Evolutionary conservation across 2,888 invertebrate genomes (phyloP).

Genomic region (Rhamnusium bicolor): DNA sequence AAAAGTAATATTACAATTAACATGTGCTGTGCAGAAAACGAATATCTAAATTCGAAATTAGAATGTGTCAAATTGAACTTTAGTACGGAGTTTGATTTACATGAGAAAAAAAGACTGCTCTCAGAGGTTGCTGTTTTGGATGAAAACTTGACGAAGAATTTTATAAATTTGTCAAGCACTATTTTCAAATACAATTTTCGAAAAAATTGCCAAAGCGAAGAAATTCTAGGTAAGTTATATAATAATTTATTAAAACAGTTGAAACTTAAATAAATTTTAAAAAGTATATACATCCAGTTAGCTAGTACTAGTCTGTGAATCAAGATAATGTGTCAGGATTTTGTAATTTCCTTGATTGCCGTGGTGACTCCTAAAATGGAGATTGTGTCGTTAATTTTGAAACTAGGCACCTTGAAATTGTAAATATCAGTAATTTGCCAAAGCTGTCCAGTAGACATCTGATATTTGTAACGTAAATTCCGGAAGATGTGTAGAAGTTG

Average conservation of each 20-base stretch:
- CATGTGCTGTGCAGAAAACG: conserved; percentile 36
- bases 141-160: conserved; percentile 15
- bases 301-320: too few relatives aligned
- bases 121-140: conserved; percentile 26
- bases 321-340: too few relatives aligned
- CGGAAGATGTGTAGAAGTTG: too few relatives aligned
- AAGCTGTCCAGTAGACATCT: too few relatives aligned
- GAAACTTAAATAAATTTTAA: not conserved
- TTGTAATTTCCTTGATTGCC: too few relatives aligned
- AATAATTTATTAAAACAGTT: not conserved
- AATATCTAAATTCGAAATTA: conserved; percentile 33
- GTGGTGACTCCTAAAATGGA: too few relatives aligned
- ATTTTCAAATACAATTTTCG: conserved; percentile 4
- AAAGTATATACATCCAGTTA: too few relatives aligned
- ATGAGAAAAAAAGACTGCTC: conserved; percentile 13
- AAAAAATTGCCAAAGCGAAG: not conserved
- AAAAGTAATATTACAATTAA: conserved; percentile 36
- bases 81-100: not conserved
- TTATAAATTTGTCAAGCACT: conserved; percentile 28
- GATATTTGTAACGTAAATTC: too few relatives aligned
- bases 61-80: conserved; percentile 26
- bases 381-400: too few relatives aligned
- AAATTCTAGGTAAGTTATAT: conserved; percentile 4
- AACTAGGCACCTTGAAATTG: too few relatives aligned
- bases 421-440: too few relatives aligned